phyloP scores from a whole-genome alignment of 2,797 vertebrate genomes.

The Rhynchotus rufescens region DNA sequence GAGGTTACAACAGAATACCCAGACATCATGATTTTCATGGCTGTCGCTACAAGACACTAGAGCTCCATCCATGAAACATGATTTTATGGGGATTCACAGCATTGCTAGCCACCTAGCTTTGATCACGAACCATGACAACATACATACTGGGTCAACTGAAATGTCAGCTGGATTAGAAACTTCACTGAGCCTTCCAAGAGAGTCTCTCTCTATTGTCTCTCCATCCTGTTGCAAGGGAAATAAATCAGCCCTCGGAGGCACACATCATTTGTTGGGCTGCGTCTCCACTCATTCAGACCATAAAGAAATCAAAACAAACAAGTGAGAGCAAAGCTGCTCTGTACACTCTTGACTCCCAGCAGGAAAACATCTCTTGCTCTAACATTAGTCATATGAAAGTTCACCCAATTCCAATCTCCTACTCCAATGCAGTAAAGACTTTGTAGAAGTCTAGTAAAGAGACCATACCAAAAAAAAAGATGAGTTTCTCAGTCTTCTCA shows the following conservation, averaged over 20 bases:
- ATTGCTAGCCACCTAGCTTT: conserved; percentile 20
- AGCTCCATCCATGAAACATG: not conserved
- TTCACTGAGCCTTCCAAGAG: not conserved
- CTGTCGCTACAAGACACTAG: not conserved
- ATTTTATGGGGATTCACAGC: not conserved
- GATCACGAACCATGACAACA: not conserved
- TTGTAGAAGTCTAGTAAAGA: not conserved
- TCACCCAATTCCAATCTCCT: not conserved
- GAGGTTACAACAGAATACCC: not conserved
- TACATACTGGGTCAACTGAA: not conserved
- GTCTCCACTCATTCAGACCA: not conserved
- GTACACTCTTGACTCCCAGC: not conserved
- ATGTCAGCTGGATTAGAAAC: not conserved
- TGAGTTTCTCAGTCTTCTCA: not conserved
- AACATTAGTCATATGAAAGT: not conserved
- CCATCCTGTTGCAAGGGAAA: not conserved
- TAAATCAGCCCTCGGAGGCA: not conserved
- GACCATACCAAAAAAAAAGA: not conserved
- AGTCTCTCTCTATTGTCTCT: not conserved
- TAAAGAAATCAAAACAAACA: not conserved
- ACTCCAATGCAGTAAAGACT: not conserved
- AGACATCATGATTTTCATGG: not conserved
- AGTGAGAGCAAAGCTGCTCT: not conserved
- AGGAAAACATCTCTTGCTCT: not conserved
- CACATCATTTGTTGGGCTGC: not conserved